Conservation (phyloP, 2,113 vertebrate species). For the Spermophilus dauricus region DNA sequence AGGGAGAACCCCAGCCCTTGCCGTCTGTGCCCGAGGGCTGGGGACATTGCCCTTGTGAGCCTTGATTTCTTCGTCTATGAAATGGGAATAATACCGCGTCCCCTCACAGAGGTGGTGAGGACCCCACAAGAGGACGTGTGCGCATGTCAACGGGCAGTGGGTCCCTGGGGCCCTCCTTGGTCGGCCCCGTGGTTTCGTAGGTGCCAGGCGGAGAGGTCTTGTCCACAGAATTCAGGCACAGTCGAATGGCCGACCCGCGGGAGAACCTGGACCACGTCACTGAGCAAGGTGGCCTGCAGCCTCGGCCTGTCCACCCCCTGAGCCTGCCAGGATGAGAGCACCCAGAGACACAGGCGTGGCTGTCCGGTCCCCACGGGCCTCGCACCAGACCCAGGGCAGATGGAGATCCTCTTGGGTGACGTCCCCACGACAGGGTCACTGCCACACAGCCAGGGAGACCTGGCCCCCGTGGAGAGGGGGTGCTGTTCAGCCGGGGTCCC, state of each 20-base stretch:
- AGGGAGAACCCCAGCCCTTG: background rate
- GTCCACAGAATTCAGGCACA: background rate
- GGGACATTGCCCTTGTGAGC: background rate
- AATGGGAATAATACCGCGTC: background rate
- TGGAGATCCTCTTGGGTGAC: background rate
- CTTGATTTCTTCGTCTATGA: slow-evolving; percentile 4
- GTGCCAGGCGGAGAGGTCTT: background rate
- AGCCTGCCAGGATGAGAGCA: rapidly evolving
- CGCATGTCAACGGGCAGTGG: rapidly evolving
- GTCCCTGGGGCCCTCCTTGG: background rate
- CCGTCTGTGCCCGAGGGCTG: background rate
- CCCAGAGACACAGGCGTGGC: rapidly evolving
- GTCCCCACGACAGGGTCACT: rapidly evolving
- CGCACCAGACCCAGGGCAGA: rapidly evolving
- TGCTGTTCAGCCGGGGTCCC: background rate
- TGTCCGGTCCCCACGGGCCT: rapidly evolving
- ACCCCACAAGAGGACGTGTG: background rate
- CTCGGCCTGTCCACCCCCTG: rapidly evolving
- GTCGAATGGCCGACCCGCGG: background rate
- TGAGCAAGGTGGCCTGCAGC: background rate
- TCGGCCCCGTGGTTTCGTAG: background rate
- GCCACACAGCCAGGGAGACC: background rate
- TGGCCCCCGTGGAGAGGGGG: background rate
- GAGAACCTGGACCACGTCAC: rapidly evolving
- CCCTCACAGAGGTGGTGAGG: background rate